phyloP scores from a whole-genome alignment of 2,888 invertebrate genomes.

The Invenusta paracnida region DNA sequence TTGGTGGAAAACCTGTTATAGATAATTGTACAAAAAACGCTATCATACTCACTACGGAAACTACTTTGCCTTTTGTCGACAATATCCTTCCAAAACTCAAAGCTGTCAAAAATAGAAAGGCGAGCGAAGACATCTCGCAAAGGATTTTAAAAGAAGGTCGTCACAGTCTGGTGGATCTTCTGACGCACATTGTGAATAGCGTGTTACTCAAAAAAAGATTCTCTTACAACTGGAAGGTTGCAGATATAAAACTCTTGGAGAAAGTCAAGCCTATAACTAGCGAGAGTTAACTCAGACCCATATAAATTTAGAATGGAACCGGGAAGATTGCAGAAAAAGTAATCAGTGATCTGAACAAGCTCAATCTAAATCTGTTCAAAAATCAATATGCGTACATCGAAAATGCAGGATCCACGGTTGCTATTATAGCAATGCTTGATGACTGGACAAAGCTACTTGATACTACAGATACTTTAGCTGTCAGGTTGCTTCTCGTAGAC shows the following conservation, averaged over 20 bases:
- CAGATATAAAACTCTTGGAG: slow-evolving; percentile 5
- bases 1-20: neutral
- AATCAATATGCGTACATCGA: slow-evolving; percentile 4
- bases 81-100: neutral
- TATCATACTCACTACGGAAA: neutral
- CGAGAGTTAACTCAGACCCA: slow-evolving; percentile 18
- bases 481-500: neutral
- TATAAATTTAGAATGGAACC: slow-evolving; percentile 10
- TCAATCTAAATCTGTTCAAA: slow-evolving; percentile 1
- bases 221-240: neutral
- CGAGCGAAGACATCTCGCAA: neutral
- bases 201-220: neutral
- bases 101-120: slow-evolving; percentile 15
- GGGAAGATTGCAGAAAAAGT: slow-evolving; percentile 7
- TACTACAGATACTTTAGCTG: neutral
- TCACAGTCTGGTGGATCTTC: neutral
- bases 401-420: neutral
- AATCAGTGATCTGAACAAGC: slow-evolving; percentile 1
- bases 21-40: neutral
- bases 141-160: slow-evolving; percentile 6
- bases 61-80: neutral
- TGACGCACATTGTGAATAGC: neutral
- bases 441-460: neutral
- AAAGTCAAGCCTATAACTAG: slow-evolving; percentile 9
- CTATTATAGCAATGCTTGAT: neutral